Evolutionary conservation across 64 coral and sea anemone species (phyloP), one percentile per base, ranked within the genome.

Genomic region (Anthopleura sola): DNA sequence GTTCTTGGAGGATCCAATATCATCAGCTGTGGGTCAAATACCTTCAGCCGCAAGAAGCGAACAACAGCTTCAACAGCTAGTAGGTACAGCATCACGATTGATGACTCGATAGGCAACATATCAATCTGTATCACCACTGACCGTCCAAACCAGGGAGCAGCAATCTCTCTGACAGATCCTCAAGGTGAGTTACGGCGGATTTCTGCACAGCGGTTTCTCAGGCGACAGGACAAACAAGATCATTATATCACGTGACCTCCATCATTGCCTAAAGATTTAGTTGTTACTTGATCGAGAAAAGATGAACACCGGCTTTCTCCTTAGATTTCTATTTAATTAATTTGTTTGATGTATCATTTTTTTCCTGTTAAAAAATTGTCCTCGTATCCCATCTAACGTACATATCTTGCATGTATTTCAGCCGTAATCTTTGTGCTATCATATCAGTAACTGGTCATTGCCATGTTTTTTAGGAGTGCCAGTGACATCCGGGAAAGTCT

Each of bases 1-100:
- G 86, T 88, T 16, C 84, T 98, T 6, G 92, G 87, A 4, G 95
- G 95, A 5, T 83, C 87, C 14, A 98, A 78, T 49, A 79, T 89
- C 1, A 82, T 94, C 6, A 89, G 79, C n/a, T 49, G 82, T 19
- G 95, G 95, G 7, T 92, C 89, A n/a, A 94, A 84, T 29, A 2
- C 20, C 23, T 50, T 49, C 17, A 31, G 40, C 13, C 66, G 87
- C 5, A 84, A 79, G 36, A 98, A 98, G 60, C 86, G 95, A n/a
- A 68, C 89, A n/a, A 68, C 89, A 49, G 76, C 53, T 38, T 26
- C 77, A 5, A 5, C 15, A 17, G 84, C 12, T 75, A 75, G 69
- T 26, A 37, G 15, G 1, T 91, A 91, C 29, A 33, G 18, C 40
- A 81, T 91, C 36, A 75, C 76, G 37, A 83, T 91, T 19, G 89